Evolutionary conservation across 2,888 invertebrate species (phyloP), one percentile per base, ranked within the genome.

Genomic region (Isoperla grammatica): DNA sequence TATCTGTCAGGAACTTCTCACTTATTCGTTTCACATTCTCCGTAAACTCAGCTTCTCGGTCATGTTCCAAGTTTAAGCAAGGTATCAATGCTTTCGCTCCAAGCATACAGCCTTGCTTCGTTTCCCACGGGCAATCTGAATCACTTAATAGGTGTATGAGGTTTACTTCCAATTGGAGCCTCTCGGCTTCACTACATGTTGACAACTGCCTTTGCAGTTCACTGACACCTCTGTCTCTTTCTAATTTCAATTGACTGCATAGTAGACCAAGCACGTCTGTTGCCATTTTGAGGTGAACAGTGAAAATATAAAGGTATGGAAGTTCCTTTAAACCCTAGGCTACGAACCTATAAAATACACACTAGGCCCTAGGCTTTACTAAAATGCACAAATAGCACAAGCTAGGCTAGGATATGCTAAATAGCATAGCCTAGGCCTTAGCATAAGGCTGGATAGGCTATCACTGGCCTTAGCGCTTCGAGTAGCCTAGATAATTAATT

Each of bases 51-150:
- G 57, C 59, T 15, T 69, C 65, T 22, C 68, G 66, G 55, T 72
- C 71, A 46, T 68, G 65, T 49, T 67, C 66, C 12, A 61, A 49
- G 58, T 69, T 65, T 9, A 68, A 49, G 42, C 64, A 63, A 11
- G 65, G 58, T 46, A 74, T 65, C 6, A 76, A 53, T 29, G 71
- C 69, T 64, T 73, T 74, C 8, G 71, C 68, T 5, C 73, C 76
- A 67, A 74, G 69, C 48, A 77, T 67, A 29, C 71, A 71, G 4
- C 76, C 76, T 67, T 75, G 75, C 62, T 71, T 74, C 1, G 68
- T 68, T 68, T 77, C 76, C 77, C 77, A 77, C 13, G 68, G 60
- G 15, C 65, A 63, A 17, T 67, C 66, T 11, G 61, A 61, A 63
- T 64, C 63, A 46, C 55, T 63, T 55, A 68, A 35, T 22, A 65